Evolutionary conservation across 1,140 invertebrate species (phyloP).

Genomic region (Drosophila gunungcola): DNA sequence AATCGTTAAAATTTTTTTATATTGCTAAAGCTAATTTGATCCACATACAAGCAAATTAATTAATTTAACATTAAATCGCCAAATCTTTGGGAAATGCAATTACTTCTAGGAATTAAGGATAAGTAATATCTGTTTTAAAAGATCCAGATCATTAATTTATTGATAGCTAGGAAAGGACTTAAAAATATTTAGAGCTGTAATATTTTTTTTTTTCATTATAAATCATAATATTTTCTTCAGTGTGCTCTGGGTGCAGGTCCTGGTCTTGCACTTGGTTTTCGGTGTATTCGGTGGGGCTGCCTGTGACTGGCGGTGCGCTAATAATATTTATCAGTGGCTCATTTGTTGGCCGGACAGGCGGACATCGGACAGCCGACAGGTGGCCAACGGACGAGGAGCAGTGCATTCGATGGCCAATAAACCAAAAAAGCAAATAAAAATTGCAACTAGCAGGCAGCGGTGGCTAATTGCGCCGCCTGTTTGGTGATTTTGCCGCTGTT

Average conservation of each 20-base stretch:
- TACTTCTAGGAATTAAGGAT: too few species aligned
- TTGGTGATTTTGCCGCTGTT: slow-evolving; percentile 41
- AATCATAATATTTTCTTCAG: background rate
- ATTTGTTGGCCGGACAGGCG: slow-evolving; percentile 72
- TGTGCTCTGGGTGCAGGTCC: slow-evolving; percentile 7
- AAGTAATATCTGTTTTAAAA: too few species aligned
- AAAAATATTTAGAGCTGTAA: too few species aligned
- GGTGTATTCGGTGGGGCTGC: slow-evolving; percentile 9
- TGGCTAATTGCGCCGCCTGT: slow-evolving; percentile 61
- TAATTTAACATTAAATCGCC: too few species aligned
- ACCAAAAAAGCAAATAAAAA: slow-evolving; percentile 70
- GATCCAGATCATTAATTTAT: too few species aligned
- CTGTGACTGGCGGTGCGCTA: slow-evolving; percentile 63
- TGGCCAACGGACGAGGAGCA: slow-evolving; percentile 8
- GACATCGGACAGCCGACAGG: background rate
- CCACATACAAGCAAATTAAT: too few species aligned
- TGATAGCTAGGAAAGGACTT: too few species aligned
- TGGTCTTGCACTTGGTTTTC: slow-evolving; percentile 32
- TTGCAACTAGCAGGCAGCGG: slow-evolving; percentile 35
- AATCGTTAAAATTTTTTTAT: too few species aligned
- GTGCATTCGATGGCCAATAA: slow-evolving; percentile 66
- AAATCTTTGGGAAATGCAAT: too few species aligned
- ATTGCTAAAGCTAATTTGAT: too few species aligned
- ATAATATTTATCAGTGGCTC: slow-evolving; percentile 83
- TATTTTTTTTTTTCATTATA: too few species aligned